Base-by-base conservation (phyloP, 1,140 invertebrate genomes). In the Papilio aristodemus region DNA sequence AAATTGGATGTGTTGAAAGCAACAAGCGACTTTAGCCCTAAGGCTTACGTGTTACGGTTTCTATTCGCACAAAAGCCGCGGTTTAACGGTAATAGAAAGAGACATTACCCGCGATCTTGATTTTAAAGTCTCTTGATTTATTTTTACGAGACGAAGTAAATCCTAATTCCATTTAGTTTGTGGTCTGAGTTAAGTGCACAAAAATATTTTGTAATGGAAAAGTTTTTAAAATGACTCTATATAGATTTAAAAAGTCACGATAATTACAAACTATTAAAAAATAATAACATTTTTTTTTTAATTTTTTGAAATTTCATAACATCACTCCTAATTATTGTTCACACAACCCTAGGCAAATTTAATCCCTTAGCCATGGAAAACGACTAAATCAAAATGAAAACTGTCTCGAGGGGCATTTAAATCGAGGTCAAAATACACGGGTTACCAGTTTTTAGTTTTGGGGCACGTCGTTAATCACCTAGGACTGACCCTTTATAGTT, bases 91-190 rank as follows among this genome's bases (percentile, higher is more conserved):
- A 77, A 83, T 80, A 73, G 75, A 77, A 75, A 71, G 72, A 74
- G 73, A 69, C 81, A 84, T 83, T 84, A 80, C 74, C 66, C 69
- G 73, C 36, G 74, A 76, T 80, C 75, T 76, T 78, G 75, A 81
- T 80, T 82, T 81, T 79, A 79, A 82, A 84, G 75, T 75, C 74
- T 75, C 74, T 76, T 83, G 75, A 84, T 81, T 87, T 86, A 83
- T 85, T 87, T 86, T 82, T 85, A 78, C 70, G 75, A 73, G 72
- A 73, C 41, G 74, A 76, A 78, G 75, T 79, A 76, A 79, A 81
- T 75, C 76, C 69, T 72, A 78, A 83, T 83, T 80, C 73, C 78
- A 81, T 77, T 80, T 79, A 73, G 71, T 66, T 69, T 46, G 68
- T 50, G 75, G 71, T 75, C 62, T 67, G 59, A 14, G 63, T 67